Percentiles rank a stretch among this genome's conserved stretches.
Evolutionary conservation across 2,888 invertebrate genomes (phyloP).

Genomic region (Drosophila affinis): DNA sequence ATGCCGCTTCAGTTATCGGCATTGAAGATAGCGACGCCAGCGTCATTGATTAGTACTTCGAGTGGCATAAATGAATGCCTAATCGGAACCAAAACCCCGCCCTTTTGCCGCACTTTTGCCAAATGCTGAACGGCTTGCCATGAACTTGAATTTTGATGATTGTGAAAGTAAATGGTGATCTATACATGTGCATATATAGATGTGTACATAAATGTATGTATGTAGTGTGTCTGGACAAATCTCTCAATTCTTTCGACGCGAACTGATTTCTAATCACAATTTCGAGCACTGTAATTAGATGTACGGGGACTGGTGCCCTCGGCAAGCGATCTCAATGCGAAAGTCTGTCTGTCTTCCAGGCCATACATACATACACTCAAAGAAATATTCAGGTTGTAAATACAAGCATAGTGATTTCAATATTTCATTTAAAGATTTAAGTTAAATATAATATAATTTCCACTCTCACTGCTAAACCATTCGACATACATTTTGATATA

Average conservation of each 20-base stretch:
- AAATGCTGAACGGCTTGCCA: slow-evolving; percentile 50
- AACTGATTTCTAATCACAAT: slow-evolving; percentile 71
- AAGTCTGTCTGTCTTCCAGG: slow-evolving; percentile 50
- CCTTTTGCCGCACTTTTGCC: slow-evolving; percentile 21
- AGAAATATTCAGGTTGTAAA: too few relatives aligned
- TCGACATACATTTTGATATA: too few relatives aligned
- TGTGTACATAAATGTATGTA: slow-evolving; percentile 4
- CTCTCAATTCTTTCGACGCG: slow-evolving; percentile 48
- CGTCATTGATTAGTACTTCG: slow-evolving; percentile 38
- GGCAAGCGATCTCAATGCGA: slow-evolving; percentile 48
- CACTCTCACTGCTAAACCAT: too few relatives aligned
- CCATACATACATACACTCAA: too few relatives aligned
- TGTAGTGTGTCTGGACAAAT: slow-evolving; percentile 7
- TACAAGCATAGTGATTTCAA: too few relatives aligned
- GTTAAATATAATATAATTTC: too few relatives aligned
- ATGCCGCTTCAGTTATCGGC: slow-evolving; percentile 24
- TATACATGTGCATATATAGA: slow-evolving; percentile 15
- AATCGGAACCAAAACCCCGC: slow-evolving; percentile 10
- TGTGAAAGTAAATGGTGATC: slow-evolving; percentile 61
- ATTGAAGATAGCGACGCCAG: slow-evolving; percentile 23
- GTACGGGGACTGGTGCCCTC: slow-evolving; percentile 49
- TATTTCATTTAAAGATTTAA: too few relatives aligned
- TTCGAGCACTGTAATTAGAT: slow-evolving; percentile 63
- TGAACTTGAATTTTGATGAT: slow-evolving; percentile 69
- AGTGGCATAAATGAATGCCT: slow-evolving; percentile 28